phyloP scores from a whole-genome alignment of 2,888 invertebrate genomes.

The Scelioninae gen. 1 region DNA sequence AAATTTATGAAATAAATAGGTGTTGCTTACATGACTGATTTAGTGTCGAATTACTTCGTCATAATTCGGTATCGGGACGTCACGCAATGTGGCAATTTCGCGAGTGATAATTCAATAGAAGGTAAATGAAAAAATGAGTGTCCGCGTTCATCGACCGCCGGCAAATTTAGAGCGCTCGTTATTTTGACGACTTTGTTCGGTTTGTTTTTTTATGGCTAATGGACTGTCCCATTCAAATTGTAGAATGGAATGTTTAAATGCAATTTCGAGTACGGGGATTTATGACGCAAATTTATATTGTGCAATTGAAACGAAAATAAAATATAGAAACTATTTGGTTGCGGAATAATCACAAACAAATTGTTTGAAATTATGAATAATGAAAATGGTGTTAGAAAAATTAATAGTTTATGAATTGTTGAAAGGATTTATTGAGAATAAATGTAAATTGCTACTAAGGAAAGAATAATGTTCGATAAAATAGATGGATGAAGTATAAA shows the following conservation, averaged over 20 bases:
- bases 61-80: constrained; percentile 37
- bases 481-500: too few relatives aligned
- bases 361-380: too few relatives aligned
- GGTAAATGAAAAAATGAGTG: constrained; percentile 16
- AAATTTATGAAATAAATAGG: constrained; percentile 64
- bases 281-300: too few relatives aligned
- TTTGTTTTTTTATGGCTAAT: constrained; percentile 37
- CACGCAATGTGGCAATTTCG: constrained; percentile 48
- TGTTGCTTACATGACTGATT: constrained; percentile 65
- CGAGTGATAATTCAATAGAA: constrained; percentile 49
- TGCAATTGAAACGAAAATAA: too few relatives aligned
- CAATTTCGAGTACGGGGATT: neutral
- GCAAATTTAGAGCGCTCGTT: constrained; percentile 7
- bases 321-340: too few relatives aligned
- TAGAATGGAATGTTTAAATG: constrained; percentile 1
- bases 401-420: too few relatives aligned
- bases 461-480: too few relatives aligned
- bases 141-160: constrained; percentile 18
- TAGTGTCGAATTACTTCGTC: constrained; percentile 48
- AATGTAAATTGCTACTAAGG: too few relatives aligned
- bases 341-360: too few relatives aligned
- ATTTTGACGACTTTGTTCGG: constrained; percentile 22
- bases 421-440: too few relatives aligned
- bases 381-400: too few relatives aligned
- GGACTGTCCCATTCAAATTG: constrained; percentile 14